phyloP scores from a whole-genome alignment of 2,113 vertebrate genomes.

The Scalopus aquaticus region DNA sequence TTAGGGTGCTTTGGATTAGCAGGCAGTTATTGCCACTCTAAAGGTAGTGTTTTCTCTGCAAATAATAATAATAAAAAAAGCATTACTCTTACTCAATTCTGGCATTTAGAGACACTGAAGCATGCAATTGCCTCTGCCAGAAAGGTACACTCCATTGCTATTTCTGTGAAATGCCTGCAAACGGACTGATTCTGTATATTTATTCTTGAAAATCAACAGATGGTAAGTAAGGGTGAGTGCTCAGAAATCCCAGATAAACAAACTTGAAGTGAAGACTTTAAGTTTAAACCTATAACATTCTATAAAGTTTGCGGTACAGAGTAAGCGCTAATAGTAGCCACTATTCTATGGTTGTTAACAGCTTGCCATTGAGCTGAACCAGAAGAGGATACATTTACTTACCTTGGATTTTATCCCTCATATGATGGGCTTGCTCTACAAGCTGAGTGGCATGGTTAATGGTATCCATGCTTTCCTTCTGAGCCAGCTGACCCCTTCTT shows the following conservation, averaged over 20 bases:
- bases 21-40: not conserved
- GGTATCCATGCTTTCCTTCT: conserved; percentile 87
- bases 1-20: not conserved
- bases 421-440: conserved; percentile 85
- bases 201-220: not conserved
- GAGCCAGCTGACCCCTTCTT: conserved; percentile 82
- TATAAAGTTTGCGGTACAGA: not conserved
- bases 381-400: conserved; percentile 76
- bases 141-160: not conserved
- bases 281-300: not conserved
- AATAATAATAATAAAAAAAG: not conserved
- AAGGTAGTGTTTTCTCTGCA: not conserved
- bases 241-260: not conserved
- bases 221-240: not conserved
- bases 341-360: not conserved
- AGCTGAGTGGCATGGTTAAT: conserved; percentile 87
- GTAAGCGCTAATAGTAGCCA: not conserved
- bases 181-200: not conserved
- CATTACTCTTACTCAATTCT: not conserved
- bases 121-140: not conserved
- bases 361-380: conserved; percentile 44
- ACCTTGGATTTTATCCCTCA: conserved; percentile 92
- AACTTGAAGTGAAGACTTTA: not conserved
- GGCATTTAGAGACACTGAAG: not conserved
- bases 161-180: not conserved